Percentiles rank a stretch among this genome's conserved stretches.
Evolutionary conservation across 2,797 vertebrate genomes (phyloP).

Genomic region (Loris lydekkerianus): DNA sequence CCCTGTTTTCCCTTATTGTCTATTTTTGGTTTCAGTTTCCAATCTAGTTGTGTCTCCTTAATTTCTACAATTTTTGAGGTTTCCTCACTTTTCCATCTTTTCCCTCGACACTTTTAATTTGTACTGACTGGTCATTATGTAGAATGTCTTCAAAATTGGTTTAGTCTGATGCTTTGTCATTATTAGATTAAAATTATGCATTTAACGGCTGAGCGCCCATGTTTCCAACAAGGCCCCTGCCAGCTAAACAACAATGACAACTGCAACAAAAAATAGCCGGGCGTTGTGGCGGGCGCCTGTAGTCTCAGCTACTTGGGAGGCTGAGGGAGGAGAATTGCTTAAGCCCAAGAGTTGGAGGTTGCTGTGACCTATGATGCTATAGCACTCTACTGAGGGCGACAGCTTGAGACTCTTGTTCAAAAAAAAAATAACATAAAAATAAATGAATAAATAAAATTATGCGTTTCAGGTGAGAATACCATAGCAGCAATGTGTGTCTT

Average conservation of each 20-base stretch:
- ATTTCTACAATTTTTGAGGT: background rate
- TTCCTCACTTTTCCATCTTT: background rate
- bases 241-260: too few species aligned
- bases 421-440: too few species aligned
- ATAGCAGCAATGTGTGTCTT: background rate
- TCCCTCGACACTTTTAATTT: constrained; percentile 4
- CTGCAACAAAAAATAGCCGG: too few species aligned
- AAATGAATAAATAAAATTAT: background rate
- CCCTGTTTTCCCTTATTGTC: background rate
- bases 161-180: constrained; percentile 10
- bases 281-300: too few species aligned
- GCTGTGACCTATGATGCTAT: too few species aligned
- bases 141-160: background rate
- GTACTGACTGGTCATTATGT: background rate
- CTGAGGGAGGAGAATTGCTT: too few species aligned
- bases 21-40: background rate
- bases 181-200: background rate
- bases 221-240: too few species aligned
- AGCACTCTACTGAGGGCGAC: too few species aligned
- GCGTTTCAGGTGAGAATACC: background rate
- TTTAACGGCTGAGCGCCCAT: background rate
- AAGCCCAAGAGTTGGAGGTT: too few species aligned
- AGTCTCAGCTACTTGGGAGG: too few species aligned
- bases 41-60: background rate
- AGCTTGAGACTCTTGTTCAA: too few species aligned